Conservation (phyloP, 35 echinoderm and acorn worm genomes). For the Diadema setosum region DNA sequence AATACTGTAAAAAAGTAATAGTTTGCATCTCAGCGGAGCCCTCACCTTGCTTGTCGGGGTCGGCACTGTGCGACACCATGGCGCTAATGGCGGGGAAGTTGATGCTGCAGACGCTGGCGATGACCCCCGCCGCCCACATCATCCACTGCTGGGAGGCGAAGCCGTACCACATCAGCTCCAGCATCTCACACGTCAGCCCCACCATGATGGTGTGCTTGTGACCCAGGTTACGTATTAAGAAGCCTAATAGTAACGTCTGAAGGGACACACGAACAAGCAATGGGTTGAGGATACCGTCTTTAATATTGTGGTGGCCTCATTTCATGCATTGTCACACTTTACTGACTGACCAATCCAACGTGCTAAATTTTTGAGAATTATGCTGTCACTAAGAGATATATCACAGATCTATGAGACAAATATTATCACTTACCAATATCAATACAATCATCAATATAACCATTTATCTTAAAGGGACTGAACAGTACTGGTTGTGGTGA, state of each 20-base stretch:
- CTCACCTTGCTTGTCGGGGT: conserved; percentile 87
- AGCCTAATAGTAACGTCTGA: conserved; percentile 81
- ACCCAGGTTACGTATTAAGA: conserved; percentile 70
- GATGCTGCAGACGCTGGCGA: conserved; percentile 83
- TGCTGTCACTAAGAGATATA: too few species aligned
- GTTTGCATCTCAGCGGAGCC: too few species aligned
- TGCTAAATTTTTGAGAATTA: too few species aligned
- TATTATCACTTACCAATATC: too few species aligned
- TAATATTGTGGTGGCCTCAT: neutral
- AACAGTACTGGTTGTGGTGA: too few species aligned
- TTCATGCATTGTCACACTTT: neutral
- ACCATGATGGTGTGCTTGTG: conserved; percentile 97
- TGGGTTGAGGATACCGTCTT: neutral
- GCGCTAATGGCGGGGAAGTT: conserved; percentile 96
- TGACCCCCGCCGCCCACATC: conserved; percentile 92
- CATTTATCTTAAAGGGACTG: too few species aligned
- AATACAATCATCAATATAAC: too few species aligned
- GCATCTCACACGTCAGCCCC: conserved; percentile 82
- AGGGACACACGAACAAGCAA: neutral
- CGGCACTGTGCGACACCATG: conserved; percentile 79
- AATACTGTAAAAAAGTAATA: too few species aligned
- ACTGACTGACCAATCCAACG: too few species aligned
- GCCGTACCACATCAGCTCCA: conserved; percentile 93
- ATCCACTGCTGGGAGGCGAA: conserved; percentile 93
- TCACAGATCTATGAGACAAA: too few species aligned